Evolutionary conservation across 2,888 invertebrate species (phyloP), one percentile per base, ranked within the genome.

Genomic region (Eustalomyia histrio): DNA sequence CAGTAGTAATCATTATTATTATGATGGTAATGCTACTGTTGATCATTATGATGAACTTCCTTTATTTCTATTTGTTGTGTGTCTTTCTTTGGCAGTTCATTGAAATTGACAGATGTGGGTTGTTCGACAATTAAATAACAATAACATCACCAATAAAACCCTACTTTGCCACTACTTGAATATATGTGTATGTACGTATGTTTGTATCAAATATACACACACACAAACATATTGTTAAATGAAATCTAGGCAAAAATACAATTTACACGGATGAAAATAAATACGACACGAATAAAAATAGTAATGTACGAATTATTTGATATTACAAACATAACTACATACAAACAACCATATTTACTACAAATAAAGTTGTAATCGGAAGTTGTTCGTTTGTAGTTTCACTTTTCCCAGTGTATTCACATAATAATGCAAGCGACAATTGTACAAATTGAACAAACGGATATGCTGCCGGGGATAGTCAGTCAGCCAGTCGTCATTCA

Each of bases 341-440:
- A 39, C 39, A 29, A 29, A 29, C 29, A 39, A 39, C 9, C 39
- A 39, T 39, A 12, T 39, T 12, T 39, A 14, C 14, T 87, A 88
- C 87, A 88, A 89, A 88, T 89, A 87, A 88, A 88, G 89, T 88
- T 88, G 88, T 88, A 88, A 88, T 88, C 88, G 88, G 89, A 88
- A 88, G 88, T 89, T 87, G 86, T 89, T 88, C 89, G 89, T 88
- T 88, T 88, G 88, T 85, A 79, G 83, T 82, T 68, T 74, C 67
- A 76, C 60, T 74, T 61, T 53, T 79, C 47, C 47, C 55, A 67
- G 60, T 80, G 35, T 52, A 65, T 50, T 65, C 33, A 76, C 63
- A 78, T 76, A 52, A 55, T 69, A 80, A 67, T 71, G 68, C 58
- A 55, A 73, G 84, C 87, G 88, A 87, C 87, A 88, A 87, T 88